Evolutionary conservation across 2,888 invertebrate genomes (phyloP).

Genomic region (Drosophila trichaetosa): DNA sequence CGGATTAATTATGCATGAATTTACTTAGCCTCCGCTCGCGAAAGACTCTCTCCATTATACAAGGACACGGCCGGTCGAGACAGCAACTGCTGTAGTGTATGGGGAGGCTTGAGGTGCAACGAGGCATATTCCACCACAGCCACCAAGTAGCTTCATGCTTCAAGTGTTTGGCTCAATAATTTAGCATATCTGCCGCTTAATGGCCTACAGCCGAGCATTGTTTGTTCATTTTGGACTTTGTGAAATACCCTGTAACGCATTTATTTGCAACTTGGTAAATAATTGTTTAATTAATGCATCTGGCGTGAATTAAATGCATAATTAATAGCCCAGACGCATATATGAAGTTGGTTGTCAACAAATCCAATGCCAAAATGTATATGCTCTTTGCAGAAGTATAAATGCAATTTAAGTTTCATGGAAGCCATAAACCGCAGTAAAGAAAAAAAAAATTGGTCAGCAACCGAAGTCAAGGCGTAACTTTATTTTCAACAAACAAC

Average conservation of each 20-base stretch:
- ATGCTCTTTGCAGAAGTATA: neutral
- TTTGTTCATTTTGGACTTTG: neutral
- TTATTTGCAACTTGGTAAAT: neutral
- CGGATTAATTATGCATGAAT: slow-evolving; percentile 66
- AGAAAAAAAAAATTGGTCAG: slow-evolving; percentile 22
- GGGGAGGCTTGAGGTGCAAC: neutral
- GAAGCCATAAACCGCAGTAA: slow-evolving; percentile 40
- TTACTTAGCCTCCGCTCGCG: slow-evolving; percentile 50
- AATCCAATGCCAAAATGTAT: neutral
- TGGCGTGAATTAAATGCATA: neutral
- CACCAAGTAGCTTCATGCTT: slow-evolving; percentile 3
- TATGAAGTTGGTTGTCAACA: neutral
- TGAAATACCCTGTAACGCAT: neutral
- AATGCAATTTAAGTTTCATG: slow-evolving; percentile 50
- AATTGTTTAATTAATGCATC: neutral
- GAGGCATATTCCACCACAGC: neutral
- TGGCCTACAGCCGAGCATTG: slow-evolving; percentile 1
- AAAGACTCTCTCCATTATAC: slow-evolving; percentile 55
- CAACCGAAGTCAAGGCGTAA: slow-evolving; percentile 18
- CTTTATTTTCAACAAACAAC: slow-evolving; percentile 19
- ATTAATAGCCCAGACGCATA: neutral
- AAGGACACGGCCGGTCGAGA: slow-evolving; percentile 36
- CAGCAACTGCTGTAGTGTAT: slow-evolving; percentile 3
- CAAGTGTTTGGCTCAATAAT: slow-evolving; percentile 28
- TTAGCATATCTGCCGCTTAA: slow-evolving; percentile 26